phyloP scores from a whole-genome alignment of 2,888 invertebrate species.

The Amphiduros pacificus region DNA sequence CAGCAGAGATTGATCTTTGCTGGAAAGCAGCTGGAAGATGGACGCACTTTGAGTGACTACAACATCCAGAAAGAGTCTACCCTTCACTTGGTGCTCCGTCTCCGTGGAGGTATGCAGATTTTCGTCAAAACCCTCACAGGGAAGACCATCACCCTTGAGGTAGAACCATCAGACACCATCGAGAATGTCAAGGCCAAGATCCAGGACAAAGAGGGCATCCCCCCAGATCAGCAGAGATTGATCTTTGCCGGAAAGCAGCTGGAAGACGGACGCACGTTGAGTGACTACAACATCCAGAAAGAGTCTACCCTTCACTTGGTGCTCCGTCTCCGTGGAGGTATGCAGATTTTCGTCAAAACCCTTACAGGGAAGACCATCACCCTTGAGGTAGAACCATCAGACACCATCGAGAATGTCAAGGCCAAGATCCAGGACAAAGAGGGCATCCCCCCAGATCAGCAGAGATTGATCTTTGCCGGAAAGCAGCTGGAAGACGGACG shows the following conservation, averaged over 20 bases:
- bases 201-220: conserved; percentile 65
- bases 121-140: too few species aligned
- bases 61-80: too few species aligned
- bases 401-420: conserved; percentile 94
- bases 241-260: conserved; percentile 2
- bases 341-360: conserved; percentile 78
- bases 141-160: conserved; percentile 52
- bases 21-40: conserved; percentile 88
- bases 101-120: conserved; percentile 34
- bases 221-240: not conserved
- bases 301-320: conserved; percentile 86
- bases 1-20: conserved; percentile 74
- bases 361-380: conserved; percentile 60
- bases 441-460: conserved; percentile 73
- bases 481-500: conserved; percentile 91
- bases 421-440: conserved; percentile 53
- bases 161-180: conserved; percentile 76
- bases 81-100: conserved; percentile 33
- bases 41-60: too few species aligned
- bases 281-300: not conserved
- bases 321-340: conserved; percentile 90
- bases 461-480: conserved; percentile 87
- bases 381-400: conserved; percentile 64
- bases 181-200: conserved; percentile 81
- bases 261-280: conserved; percentile 4